Evolutionary conservation across 2,797 vertebrate species (phyloP).

Genomic region (Thunnus albacares): DNA sequence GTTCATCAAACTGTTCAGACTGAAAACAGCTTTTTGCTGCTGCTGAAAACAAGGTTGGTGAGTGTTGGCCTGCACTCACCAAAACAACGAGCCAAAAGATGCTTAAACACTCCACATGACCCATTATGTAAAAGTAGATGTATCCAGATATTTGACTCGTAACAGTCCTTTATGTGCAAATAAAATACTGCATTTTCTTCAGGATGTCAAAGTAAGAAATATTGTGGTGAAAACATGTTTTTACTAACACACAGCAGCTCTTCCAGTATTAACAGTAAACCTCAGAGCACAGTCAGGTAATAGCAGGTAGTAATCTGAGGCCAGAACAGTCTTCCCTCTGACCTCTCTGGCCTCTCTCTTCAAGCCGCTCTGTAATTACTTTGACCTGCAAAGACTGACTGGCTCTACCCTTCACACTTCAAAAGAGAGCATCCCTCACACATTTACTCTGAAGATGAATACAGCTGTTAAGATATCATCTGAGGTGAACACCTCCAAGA

Average conservation of each 20-base stretch:
- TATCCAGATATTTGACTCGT: background rate
- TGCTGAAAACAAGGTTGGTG: too few relatives aligned
- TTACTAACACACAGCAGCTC: conserved; percentile 4
- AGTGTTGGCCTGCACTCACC: too few relatives aligned
- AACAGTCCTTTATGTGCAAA: background rate
- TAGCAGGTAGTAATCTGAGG: conserved; percentile 62
- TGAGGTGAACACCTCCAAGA: conserved; percentile 36
- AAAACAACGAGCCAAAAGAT: too few relatives aligned
- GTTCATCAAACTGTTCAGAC: too few relatives aligned
- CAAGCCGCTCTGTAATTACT: conserved; percentile 83
- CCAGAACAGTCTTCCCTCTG: conserved; percentile 59
- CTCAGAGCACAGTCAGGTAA: conserved; percentile 29
- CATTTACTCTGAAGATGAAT: conserved; percentile 57
- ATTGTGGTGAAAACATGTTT: background rate
- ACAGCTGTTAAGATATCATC: conserved; percentile 76
- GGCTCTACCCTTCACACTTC: conserved; percentile 71
- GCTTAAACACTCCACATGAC: background rate
- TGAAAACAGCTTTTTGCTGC: too few relatives aligned
- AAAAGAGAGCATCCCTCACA: conserved; percentile 70
- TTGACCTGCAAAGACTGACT: conserved; percentile 65
- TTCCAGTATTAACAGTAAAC: conserved; percentile 48
- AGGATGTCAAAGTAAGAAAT: conserved; percentile 9
- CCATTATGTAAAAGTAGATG: background rate
- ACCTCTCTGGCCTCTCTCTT: conserved; percentile 67
- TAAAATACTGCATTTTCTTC: background rate